A percentile compares a stretch with the other conserved stretches of the same genome.
Conservation (phyloP, 2,888 invertebrate species). For the Opisthograptis luteolata region DNA sequence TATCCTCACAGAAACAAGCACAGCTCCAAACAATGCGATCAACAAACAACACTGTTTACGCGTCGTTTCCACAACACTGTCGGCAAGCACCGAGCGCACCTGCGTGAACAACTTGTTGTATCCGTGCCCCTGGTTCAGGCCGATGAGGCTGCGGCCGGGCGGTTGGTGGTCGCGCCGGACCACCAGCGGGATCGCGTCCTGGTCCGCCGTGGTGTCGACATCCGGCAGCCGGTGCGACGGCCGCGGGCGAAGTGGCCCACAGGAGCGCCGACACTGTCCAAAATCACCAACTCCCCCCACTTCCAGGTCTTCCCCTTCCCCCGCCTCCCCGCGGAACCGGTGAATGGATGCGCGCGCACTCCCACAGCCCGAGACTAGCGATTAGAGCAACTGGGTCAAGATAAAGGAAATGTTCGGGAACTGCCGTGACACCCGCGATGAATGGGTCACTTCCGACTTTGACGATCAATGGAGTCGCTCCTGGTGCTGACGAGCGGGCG, state of each 20-base stretch:
- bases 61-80: slow-evolving; percentile 37
- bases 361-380: slow-evolving; percentile 42
- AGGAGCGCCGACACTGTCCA: slow-evolving; percentile 8
- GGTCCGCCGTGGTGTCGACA: slow-evolving; percentile 77
- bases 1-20: background rate
- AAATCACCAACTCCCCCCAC: slow-evolving; percentile 27
- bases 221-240: slow-evolving; percentile 55
- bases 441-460: slow-evolving; percentile 31
- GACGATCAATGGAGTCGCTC: slow-evolving; percentile 33
- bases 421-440: slow-evolving; percentile 32
- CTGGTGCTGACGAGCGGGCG: slow-evolving; percentile 1
- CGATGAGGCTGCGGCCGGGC: slow-evolving; percentile 87
- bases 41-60: slow-evolving; percentile 12
- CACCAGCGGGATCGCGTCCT: slow-evolving; percentile 81
- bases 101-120: slow-evolving; percentile 94
- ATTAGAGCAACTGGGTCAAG: slow-evolving; percentile 59
- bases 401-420: slow-evolving; percentile 35
- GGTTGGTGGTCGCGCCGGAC: slow-evolving; percentile 78
- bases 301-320: slow-evolving; percentile 27
- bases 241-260: slow-evolving; percentile 56
- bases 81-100: no score
- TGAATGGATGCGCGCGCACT: slow-evolving; percentile 79
- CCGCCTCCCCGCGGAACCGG: slow-evolving; percentile 29
- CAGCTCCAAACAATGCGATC: background rate
- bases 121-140: slow-evolving; percentile 89